Evolutionary conservation across 2,888 invertebrate genomes (phyloP).

Genomic region (Thera obeliscata): DNA sequence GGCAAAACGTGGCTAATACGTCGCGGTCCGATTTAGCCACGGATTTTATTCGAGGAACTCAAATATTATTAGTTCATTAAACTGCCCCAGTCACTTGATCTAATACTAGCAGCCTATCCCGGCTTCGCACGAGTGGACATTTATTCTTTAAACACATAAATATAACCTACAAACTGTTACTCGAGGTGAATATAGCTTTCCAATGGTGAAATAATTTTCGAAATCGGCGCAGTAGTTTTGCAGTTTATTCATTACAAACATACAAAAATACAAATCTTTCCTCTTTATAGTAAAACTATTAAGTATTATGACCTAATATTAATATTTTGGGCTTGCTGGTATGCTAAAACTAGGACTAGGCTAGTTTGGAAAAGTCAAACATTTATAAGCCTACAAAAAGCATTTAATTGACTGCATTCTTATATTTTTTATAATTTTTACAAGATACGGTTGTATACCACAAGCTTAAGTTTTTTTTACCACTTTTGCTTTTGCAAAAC

Average conservation of each 20-base stretch:
- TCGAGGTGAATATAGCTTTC: too few species aligned
- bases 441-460: background rate
- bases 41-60: slow-evolving; percentile 48
- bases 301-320: too few species aligned
- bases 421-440: slow-evolving; percentile 7
- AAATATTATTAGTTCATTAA: slow-evolving; percentile 34
- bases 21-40: slow-evolving; percentile 49
- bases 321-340: background rate
- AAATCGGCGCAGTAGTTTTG: too few species aligned
- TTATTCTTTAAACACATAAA: too few species aligned
- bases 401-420: background rate
- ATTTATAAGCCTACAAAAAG: background rate
- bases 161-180: too few species aligned
- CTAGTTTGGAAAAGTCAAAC: background rate
- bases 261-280: too few species aligned
- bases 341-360: background rate
- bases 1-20: slow-evolving; percentile 48
- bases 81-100: slow-evolving; percentile 1
- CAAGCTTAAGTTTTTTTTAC: background rate
- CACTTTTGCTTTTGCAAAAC: background rate
- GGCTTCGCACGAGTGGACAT: too few species aligned
- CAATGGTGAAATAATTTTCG: too few species aligned
- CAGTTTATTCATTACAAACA: too few species aligned
- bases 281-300: too few species aligned
- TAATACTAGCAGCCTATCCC: background rate